phyloP scores from a whole-genome alignment of 1,140 invertebrate species.

The Magallana angulata region DNA sequence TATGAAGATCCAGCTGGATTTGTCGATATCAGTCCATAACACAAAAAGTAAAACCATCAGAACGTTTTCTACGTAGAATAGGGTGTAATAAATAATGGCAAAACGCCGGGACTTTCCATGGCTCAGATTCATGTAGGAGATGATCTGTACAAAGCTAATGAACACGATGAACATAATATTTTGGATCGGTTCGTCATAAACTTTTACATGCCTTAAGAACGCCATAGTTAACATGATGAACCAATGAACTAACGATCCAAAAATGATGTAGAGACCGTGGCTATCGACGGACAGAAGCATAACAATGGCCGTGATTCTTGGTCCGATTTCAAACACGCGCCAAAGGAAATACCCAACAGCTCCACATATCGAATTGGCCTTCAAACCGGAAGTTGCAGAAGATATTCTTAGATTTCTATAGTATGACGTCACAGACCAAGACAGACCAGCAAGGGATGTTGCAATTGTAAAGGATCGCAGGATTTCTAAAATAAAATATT shows the following conservation, averaged over 20 bases:
- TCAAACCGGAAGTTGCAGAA: not conserved
- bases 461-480: not conserved
- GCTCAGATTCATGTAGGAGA: slow-evolving; percentile 28
- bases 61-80: slow-evolving; percentile 33
- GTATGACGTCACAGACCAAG: slow-evolving; percentile 27
- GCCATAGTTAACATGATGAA: slow-evolving; percentile 69
- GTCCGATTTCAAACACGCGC: slow-evolving; percentile 27
- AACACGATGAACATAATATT: slow-evolving; percentile 65
- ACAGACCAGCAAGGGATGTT: not conserved
- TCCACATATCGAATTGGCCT: not conserved
- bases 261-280: slow-evolving; percentile 71
- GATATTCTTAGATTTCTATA: not conserved
- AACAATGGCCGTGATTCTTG: slow-evolving; percentile 6
- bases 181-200: slow-evolving; percentile 71
- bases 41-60: slow-evolving; percentile 59
- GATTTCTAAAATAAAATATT: not conserved
- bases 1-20: slow-evolving; percentile 28
- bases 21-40: not conserved
- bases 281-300: slow-evolving; percentile 70
- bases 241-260: not conserved
- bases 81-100: slow-evolving; percentile 10
- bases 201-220: slow-evolving; percentile 82
- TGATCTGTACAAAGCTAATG: slow-evolving; percentile 24
- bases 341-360: not conserved
- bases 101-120: not conserved